Evolutionary conservation across 2,888 invertebrate genomes (phyloP).

Genomic region (Andrena praecox): DNA sequence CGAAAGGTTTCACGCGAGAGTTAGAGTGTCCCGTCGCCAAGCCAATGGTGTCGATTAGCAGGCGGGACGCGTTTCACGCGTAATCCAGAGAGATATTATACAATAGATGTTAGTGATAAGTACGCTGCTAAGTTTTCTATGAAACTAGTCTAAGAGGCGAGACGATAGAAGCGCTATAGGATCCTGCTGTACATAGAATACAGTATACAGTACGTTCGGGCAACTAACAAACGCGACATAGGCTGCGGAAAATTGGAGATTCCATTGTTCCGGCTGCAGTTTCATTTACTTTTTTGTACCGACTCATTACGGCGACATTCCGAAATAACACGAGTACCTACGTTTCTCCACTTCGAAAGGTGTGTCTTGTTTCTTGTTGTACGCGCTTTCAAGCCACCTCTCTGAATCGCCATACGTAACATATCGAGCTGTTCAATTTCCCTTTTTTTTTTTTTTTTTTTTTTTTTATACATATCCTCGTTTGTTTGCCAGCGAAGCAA

Average conservation of each 20-base stretch:
- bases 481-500: constrained; percentile 15
- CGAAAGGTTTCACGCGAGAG: constrained; percentile 10
- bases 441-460: constrained; percentile 49
- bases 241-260: constrained; percentile 34
- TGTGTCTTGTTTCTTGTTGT: constrained; percentile 26
- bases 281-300: constrained; percentile 49
- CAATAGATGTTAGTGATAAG: constrained; percentile 60
- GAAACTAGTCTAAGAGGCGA: constrained; percentile 76
- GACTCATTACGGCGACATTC: constrained; percentile 60
- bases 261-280: constrained; percentile 16
- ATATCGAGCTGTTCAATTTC: constrained; percentile 27
- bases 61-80: constrained; percentile 1
- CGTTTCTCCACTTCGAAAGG: constrained; percentile 25
- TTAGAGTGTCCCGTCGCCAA: neutral
- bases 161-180: constrained; percentile 55
- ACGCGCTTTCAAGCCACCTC: constrained; percentile 15
- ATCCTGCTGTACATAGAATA: constrained; percentile 54
- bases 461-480: constrained; percentile 37
- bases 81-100: constrained; percentile 24
- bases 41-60: neutral
- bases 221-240: constrained; percentile 49
- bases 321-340: constrained; percentile 39
- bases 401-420: constrained; percentile 5
- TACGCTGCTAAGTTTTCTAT: constrained; percentile 72
- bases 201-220: constrained; percentile 54